Percentiles rank a stretch among this genome's conserved stretches.
phyloP scores from a whole-genome alignment of 2,113 vertebrate species.

The Thalassarche chlororhynchos region DNA sequence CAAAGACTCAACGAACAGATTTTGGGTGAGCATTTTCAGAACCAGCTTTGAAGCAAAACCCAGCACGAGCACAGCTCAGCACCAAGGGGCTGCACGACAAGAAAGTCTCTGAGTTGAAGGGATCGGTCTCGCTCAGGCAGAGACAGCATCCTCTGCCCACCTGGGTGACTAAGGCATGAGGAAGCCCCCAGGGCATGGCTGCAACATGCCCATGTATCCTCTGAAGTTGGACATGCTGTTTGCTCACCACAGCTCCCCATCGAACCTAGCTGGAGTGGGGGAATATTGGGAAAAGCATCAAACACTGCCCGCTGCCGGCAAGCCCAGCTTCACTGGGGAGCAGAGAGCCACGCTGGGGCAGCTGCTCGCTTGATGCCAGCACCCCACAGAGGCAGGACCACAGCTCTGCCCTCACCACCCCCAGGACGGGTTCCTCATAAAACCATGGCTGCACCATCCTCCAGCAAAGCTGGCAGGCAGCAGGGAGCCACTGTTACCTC shows the following conservation, averaged over 20 bases:
- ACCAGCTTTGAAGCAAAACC: neutral
- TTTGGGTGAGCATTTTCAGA: neutral
- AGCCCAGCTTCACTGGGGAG: neutral
- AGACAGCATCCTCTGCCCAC: neutral
- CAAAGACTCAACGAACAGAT: neutral
- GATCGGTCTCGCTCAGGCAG: neutral
- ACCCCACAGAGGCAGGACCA: neutral
- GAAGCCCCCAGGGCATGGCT: neutral
- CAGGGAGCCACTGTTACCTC: neutral
- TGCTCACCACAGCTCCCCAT: accelerated
- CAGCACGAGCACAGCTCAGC: neutral
- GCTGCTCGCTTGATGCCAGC: neutral
- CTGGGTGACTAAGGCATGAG: neutral
- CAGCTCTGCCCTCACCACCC: neutral
- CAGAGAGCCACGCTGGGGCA: neutral
- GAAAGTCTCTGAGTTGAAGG: neutral
- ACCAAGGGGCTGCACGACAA: neutral
- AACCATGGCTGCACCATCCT: neutral
- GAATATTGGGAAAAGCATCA: neutral
- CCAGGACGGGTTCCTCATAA: neutral
- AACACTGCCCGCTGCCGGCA: neutral
- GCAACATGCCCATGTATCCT: neutral
- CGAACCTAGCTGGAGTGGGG: accelerated
- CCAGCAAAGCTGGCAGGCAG: neutral
- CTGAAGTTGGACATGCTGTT: neutral